Base-by-base conservation (phyloP, 2,113 vertebrate genomes). In the Caloenas nicobarica region DNA sequence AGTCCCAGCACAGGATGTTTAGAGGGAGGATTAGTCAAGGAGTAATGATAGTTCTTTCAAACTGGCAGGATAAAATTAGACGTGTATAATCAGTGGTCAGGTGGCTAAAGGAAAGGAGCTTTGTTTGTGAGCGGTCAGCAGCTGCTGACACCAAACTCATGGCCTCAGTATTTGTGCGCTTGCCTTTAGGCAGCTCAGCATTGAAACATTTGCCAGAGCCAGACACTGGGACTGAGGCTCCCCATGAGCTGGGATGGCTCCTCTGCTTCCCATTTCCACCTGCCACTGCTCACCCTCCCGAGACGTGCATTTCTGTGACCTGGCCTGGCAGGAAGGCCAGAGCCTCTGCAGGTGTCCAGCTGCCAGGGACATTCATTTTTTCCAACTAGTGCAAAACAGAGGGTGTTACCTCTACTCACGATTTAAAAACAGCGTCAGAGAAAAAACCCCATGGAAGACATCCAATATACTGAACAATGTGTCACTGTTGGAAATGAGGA, bases 1-100 rank as follows among this genome's bases (percentile, higher is more conserved):
- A 36, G 54, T 5, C 40, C 3, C 0, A 53, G 13, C 5, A 4
- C 94, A 91, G 76, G 71, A 42, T 89, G 85, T 77, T 69, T 42
- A 53, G 64, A 81, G 38, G 36, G 71, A 94, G 54, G 93, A 80
- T 78, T 58, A 83, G 68, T 48, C 10, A 7, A 66, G 73, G 34
- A 71, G 69, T 94, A 93, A 95, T 91, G 88, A 91, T 64, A 86
- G 95, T 44, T 91, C 86, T 90, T 94, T 65, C 85, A 84, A 86
- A 87, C 38, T 36, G 61, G 18, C 15, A 85, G 83, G 88, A 40
- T 95, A 95, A 95, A 95, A 94, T 91, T 86, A 86, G 88, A 56
- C 1, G 1, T 1, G 4, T 86, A 13, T 95, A 94, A 96, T 96
- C 91, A 96, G 76, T 5, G 56, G 95, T 90, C 87, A 86, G 51